Base-by-base conservation (phyloP, 2,113 vertebrate species). In the Pterocles orientalis region DNA sequence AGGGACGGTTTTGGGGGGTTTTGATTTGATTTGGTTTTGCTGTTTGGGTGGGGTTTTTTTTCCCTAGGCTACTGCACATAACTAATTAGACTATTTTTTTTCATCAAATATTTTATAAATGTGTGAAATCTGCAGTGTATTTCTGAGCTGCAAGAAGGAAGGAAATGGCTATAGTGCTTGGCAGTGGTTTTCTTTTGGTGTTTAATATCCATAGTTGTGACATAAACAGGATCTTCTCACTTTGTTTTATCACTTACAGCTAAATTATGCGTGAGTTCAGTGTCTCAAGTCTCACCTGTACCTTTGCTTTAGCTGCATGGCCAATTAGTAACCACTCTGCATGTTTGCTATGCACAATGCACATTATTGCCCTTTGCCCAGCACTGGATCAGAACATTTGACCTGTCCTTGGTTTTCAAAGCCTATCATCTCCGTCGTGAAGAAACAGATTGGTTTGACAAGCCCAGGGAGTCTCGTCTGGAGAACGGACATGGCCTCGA, bases 401-500 rank as follows among this genome's bases (percentile, higher is more conserved):
- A 98, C 96, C 84, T 96, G 98, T 97, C 98, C 96, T 98, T 97
- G 97, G 88, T 98, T 98, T 98, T 94, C 97, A 97, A 98, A 99
- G 99, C 99, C 94, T 99, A 99, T 90, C 99, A 99, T 75, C 98
- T 99, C 73, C 99, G 99, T 85, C 99, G 98, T 90, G 99, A 99
- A 96, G 99, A 99, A 98, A 99, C 99, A 41, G 99, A 99, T 97
- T 99, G 99, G 99, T 99, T 99, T 98, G 99, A 99, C 98, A 99
- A 99, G 96, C 99, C 99, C 94, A 98, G 99, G 68, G 99, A 99
- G 51, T 98, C 99, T 78, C 98, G 98, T 80, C 93, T 98, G 95
- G 98, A 98, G 92, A 98, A 98, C n/a, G 98, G 98, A 95, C 99
- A 98, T 41, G 97, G 97, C 76, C 97, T 98, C 56, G 99, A 99